A percentile compares a stretch with the other conserved stretches of the same genome.
These are phyloP conservation scores for Chrysomela aeneicollis DNA, from an alignment of 2,888 invertebrate genomes.

Conservation along the genomic window DNA sequence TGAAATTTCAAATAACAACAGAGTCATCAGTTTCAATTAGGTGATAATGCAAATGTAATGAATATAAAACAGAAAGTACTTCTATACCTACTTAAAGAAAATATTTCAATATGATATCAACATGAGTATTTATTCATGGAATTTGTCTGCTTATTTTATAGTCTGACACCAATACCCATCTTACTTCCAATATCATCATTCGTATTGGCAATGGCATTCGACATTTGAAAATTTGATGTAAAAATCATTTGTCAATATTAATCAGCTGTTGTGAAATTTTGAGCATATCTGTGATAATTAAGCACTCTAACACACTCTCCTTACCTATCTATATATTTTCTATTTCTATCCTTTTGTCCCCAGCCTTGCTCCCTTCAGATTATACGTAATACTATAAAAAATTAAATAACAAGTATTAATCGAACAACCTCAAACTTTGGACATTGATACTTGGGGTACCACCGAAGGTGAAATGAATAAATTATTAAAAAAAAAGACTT, in stretches of 20 bases:
- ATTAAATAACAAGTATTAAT: constrained; percentile 41
- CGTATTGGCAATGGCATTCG: background rate
- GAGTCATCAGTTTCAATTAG: too few species aligned
- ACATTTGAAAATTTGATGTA: background rate
- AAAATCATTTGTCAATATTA: background rate
- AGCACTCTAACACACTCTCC: constrained; percentile 38
- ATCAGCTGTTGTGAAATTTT: constrained; percentile 9
- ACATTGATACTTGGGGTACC: background rate
- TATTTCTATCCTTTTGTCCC: constrained; percentile 24
- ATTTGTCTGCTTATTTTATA: too few species aligned
- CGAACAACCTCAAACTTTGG: constrained; percentile 3
- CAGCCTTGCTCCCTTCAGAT: constrained; percentile 40
- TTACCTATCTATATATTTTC: constrained; percentile 45
- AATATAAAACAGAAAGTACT: too few species aligned
- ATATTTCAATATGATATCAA: too few species aligned
- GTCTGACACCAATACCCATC: too few species aligned
- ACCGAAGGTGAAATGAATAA: background rate
- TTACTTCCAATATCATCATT: too few species aligned
- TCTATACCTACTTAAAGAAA: too few species aligned
- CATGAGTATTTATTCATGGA: too few species aligned
- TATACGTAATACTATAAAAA: constrained; percentile 56
- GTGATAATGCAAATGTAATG: too few species aligned
- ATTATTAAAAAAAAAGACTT: too few species aligned
- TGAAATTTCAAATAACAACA: too few species aligned
- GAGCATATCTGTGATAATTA: constrained; percentile 30